These are phyloP conservation scores for Sebastes schlegelii DNA, from an alignment of 2,113 vertebrate genomes.

Conservation along the genomic window DNA sequence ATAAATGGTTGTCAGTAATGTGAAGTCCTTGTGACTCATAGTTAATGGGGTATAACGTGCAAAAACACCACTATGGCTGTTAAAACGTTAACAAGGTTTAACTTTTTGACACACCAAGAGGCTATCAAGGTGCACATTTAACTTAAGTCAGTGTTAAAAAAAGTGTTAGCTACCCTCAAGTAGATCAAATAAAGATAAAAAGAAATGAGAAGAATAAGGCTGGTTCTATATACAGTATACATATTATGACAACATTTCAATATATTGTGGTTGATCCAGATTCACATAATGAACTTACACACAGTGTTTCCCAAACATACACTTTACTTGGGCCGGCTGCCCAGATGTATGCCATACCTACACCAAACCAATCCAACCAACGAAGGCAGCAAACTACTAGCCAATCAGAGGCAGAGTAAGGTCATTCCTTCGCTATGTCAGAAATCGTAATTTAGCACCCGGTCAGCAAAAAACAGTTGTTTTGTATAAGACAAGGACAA, in stretches of 20 bases:
- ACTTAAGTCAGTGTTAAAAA: background rate
- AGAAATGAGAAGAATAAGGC: background rate
- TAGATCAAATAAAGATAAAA: background rate
- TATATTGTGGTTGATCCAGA: background rate
- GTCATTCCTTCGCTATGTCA: too few relatives aligned
- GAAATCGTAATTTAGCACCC: too few relatives aligned
- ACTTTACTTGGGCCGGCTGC: too few relatives aligned
- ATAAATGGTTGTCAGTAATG: background rate
- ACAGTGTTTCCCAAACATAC: too few relatives aligned
- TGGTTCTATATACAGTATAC: background rate
- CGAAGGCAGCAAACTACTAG: too few relatives aligned
- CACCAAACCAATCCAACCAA: too few relatives aligned
- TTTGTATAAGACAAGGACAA: too few relatives aligned
- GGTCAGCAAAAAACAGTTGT: too few relatives aligned
- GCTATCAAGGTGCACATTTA: background rate
- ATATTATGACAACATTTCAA: background rate
- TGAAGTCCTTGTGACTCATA: background rate
- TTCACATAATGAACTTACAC: background rate
- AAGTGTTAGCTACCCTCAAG: background rate
- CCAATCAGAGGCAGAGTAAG: too few relatives aligned
- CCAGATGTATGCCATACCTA: too few relatives aligned
- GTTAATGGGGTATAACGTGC: background rate
- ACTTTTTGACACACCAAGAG: background rate
- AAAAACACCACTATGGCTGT: background rate
- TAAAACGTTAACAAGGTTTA: background rate